Evolutionary conservation across 2,797 vertebrate genomes (phyloP).

Genomic region (Peromyscus eremicus): DNA sequence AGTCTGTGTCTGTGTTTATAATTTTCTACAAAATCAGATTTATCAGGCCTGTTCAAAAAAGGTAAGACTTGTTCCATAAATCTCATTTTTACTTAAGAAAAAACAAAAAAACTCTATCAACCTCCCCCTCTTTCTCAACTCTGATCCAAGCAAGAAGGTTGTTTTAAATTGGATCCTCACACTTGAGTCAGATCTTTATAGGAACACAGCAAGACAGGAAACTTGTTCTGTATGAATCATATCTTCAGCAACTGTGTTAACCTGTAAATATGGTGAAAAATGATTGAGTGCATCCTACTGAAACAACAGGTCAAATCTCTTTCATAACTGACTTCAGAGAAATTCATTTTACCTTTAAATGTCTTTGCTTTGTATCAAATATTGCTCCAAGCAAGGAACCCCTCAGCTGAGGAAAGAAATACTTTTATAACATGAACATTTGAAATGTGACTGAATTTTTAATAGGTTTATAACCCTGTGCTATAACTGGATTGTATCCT

Average conservation of each 20-base stretch:
- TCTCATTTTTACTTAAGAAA: constrained; percentile 72
- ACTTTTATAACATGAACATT: background rate
- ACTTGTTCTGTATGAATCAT: constrained; percentile 77
- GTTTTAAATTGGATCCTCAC: constrained; percentile 84
- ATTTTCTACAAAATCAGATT: constrained; percentile 22
- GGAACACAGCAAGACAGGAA: constrained; percentile 83
- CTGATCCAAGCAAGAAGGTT: constrained; percentile 72
- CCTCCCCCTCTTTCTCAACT: constrained; percentile 55
- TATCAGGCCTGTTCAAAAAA: constrained; percentile 43
- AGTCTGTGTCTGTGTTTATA: background rate
- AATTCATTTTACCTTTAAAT: constrained; percentile 61
- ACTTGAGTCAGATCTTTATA: constrained; percentile 82
- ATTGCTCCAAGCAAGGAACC: background rate
- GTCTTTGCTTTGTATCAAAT: constrained; percentile 23
- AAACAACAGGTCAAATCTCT: constrained; percentile 62
- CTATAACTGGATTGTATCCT: background rate
- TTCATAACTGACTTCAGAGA: constrained; percentile 65
- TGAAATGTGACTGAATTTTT: background rate
- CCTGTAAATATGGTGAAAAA: constrained; percentile 71
- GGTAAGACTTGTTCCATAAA: constrained; percentile 63
- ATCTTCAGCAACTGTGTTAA: constrained; percentile 73
- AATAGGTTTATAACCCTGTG: background rate
- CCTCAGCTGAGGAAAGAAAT: constrained; percentile 27
- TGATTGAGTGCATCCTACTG: constrained; percentile 59
- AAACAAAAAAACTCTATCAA: background rate